Conservation (phyloP, 2,797 vertebrate genomes). For the Ciconia nigra region DNA sequence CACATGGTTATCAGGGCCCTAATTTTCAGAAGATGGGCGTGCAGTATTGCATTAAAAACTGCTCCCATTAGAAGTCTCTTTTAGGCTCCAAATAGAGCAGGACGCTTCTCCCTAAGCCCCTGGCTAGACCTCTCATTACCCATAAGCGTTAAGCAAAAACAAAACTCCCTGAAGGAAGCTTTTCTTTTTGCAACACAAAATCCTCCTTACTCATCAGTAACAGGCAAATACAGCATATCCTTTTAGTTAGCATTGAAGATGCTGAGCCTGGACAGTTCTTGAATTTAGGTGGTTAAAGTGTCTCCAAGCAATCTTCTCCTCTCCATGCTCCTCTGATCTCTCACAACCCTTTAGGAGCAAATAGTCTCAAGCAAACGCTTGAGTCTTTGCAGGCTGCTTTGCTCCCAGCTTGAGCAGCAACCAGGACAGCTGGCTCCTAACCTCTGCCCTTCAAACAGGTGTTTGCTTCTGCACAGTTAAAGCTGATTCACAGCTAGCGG, state of each 20-base stretch:
- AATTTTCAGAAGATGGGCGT: neutral
- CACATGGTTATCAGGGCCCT: no score
- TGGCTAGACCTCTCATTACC: neutral
- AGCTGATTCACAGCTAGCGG: neutral
- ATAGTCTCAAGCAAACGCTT: neutral
- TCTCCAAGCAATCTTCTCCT: neutral
- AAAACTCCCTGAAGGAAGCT: neutral
- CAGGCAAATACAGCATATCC: neutral
- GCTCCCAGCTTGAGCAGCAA: neutral
- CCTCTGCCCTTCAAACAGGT: neutral
- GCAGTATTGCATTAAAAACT: neutral
- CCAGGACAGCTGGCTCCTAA: slow-evolving; percentile 29
- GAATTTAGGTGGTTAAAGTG: neutral
- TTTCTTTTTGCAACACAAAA: neutral
- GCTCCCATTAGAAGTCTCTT: neutral
- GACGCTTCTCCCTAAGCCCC: neutral
- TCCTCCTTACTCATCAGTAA: neutral
- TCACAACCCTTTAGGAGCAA: neutral
- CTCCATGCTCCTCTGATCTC: neutral
- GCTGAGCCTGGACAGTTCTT: neutral
- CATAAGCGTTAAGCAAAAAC: neutral
- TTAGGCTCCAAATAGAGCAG: neutral
- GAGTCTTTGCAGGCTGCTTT: neutral
- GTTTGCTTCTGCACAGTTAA: neutral
- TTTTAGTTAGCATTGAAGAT: neutral